Evolutionary conservation across 2,797 vertebrate species (phyloP).

Genomic region (Gephyroberyx darwinii): DNA sequence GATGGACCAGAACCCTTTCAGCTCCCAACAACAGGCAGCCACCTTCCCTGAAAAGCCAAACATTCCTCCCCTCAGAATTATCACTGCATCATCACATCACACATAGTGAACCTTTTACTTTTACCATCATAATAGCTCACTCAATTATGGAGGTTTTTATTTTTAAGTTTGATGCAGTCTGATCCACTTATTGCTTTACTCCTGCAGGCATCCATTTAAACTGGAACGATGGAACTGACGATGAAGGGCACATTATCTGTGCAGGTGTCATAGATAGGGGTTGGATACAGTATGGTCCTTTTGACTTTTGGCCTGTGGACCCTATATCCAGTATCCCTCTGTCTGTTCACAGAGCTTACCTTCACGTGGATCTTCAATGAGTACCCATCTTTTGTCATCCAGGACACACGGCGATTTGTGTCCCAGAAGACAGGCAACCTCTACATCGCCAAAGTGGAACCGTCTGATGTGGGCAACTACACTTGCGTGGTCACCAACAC

Average conservation of each 20-base stretch:
- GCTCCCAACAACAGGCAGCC: background rate
- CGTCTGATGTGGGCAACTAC: constrained; percentile 93
- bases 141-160: constrained; percentile 74
- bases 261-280: constrained; percentile 19
- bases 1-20: no score
- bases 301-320: background rate
- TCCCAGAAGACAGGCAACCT: constrained; percentile 95
- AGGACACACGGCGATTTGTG: constrained; percentile 92
- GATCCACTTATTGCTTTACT: constrained; percentile 65
- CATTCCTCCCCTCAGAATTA: constrained; percentile 1
- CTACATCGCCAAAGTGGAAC: constrained; percentile 95
- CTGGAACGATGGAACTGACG: constrained; percentile 48
- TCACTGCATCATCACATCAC: constrained; percentile 18
- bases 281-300: constrained; percentile 26
- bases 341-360: constrained; percentile 82
- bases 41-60: constrained; percentile 10
- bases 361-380: constrained; percentile 97
- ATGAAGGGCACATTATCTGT: constrained; percentile 40
- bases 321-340: constrained; percentile 18
- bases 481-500: constrained; percentile 94
- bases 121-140: constrained; percentile 58
- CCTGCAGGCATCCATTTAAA: constrained; percentile 54
- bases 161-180: constrained; percentile 56
- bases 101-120: constrained; percentile 20
- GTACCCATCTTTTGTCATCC: constrained; percentile 88